phyloP scores from a whole-genome alignment of 1,140 invertebrate species.

The Mya arenaria region DNA sequence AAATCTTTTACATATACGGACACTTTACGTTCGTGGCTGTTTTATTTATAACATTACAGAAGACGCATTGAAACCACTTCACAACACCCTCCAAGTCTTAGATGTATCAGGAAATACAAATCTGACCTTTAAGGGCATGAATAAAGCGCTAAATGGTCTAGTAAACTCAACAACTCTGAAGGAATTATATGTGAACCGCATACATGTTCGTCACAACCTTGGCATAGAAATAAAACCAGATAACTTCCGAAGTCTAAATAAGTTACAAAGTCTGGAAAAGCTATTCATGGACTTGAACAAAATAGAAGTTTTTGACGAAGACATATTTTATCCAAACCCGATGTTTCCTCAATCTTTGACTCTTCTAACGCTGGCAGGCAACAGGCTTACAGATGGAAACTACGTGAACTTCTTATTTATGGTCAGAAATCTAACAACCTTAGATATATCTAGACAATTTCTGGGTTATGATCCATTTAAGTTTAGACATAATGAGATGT shows the following conservation, averaged over 20 bases:
- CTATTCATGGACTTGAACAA: constrained; percentile 33
- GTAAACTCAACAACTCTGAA: background rate
- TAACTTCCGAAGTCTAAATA: background rate
- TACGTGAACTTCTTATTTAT: background rate
- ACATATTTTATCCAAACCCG: background rate
- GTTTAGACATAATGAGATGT: background rate
- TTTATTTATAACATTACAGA: no score
- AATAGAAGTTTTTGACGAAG: constrained; percentile 45
- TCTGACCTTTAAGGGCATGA: background rate
- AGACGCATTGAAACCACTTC: no score
- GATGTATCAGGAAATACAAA: background rate
- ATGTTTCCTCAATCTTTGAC: background rate
- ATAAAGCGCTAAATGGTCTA: background rate
- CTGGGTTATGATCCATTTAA: constrained; percentile 37
- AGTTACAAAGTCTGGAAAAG: background rate
- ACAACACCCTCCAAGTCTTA: background rate
- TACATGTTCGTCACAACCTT: background rate
- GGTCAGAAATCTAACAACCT: background rate
- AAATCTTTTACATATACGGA: no score
- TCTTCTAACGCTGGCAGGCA: constrained; percentile 25
- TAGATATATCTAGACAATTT: constrained; percentile 45
- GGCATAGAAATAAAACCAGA: background rate
- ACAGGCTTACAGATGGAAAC: constrained; percentile 17
- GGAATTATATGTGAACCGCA: background rate
- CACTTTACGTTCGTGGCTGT: no score